Evolutionary conservation across 2,797 vertebrate species (phyloP), one percentile per base, ranked within the genome.

Genomic region (Amniataba percoides): DNA sequence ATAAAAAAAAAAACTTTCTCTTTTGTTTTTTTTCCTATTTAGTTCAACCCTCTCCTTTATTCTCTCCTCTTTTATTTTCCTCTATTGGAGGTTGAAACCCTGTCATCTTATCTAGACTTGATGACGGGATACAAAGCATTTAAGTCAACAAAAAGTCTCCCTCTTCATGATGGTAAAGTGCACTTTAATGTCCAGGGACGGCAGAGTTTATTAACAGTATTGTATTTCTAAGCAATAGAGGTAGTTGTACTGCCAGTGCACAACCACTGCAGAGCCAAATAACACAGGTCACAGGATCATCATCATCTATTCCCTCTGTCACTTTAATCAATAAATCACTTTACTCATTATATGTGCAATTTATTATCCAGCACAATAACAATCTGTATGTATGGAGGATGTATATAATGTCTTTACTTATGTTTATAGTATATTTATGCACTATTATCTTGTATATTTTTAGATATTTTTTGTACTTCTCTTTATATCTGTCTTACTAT

Each of bases 111-210:
- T 78, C 80, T 56, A 16, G 27, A 46, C 45, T 27, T 43, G 34
- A 49, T 66, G 21, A 45, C 52, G 36, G 15, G 69, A 87, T 63
- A 62, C 75, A 70, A 79, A 80, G 71, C 63, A 65, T 79, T 84
- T 58, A 87, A 87, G 64, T 51, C 74, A 62, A 59, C 42, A 71
- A 75, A 63, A 64, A 86, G 56, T 58, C 18, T 85, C 42, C 27
- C 27, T 49, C 34, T 67, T 27, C 43, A 56, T 60, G 57, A 70
- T 82, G 66, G n/a, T 52, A 5, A 84, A 80, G 49, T 80, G 51
- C 60, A 25, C 78, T 84, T 84, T 75, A 80, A n/a, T 61, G 66
- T 42, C 16, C 23, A 16, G 19, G 1, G 19, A 45, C 59, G 43
- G 5, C n/a, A 56, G n/a, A 59, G 51, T 79, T 83, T 80, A 75